Evolutionary conservation across 2,113 vertebrate genomes (phyloP).

Genomic region (Okapia johnstoni): DNA sequence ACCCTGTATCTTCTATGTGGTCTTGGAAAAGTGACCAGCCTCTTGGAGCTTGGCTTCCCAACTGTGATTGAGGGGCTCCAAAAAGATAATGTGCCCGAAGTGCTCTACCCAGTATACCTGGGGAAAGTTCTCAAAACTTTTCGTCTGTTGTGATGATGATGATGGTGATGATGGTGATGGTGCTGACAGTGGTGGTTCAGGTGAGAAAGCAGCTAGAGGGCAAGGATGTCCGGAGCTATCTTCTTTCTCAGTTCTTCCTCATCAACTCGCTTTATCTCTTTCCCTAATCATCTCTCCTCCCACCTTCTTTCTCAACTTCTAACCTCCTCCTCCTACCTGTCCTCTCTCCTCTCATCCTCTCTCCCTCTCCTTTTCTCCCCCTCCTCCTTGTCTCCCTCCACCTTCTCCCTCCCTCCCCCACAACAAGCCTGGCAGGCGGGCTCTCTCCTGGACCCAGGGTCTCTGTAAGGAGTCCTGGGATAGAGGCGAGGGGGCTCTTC

Average conservation of each 20-base stretch:
- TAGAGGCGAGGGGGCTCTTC: accelerated
- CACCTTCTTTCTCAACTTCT: background rate
- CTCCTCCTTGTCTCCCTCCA: no score
- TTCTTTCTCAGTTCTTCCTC: background rate
- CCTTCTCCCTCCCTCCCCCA: background rate
- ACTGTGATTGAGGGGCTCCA: background rate
- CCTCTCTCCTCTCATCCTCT: background rate
- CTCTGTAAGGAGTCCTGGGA: background rate
- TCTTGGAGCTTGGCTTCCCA: background rate
- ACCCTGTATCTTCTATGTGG: background rate
- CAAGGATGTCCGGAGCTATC: background rate
- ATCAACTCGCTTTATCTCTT: background rate
- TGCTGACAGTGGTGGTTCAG: background rate
- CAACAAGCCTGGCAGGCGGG: background rate
- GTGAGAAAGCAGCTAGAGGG: background rate
- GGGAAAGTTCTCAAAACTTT: background rate
- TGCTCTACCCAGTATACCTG: accelerated
- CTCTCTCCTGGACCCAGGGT: background rate
- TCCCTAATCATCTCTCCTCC: background rate
- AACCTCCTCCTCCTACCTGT: background rate
- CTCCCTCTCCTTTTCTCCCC: background rate
- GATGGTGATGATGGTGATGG: background rate
- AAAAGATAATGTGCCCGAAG: background rate
- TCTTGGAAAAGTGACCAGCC: background rate
- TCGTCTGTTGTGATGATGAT: accelerated